A percentile compares a stretch with the other conserved stretches of the same genome.
Conservation (phyloP, 2,797 vertebrate species). For the Orestias chungarensis region DNA sequence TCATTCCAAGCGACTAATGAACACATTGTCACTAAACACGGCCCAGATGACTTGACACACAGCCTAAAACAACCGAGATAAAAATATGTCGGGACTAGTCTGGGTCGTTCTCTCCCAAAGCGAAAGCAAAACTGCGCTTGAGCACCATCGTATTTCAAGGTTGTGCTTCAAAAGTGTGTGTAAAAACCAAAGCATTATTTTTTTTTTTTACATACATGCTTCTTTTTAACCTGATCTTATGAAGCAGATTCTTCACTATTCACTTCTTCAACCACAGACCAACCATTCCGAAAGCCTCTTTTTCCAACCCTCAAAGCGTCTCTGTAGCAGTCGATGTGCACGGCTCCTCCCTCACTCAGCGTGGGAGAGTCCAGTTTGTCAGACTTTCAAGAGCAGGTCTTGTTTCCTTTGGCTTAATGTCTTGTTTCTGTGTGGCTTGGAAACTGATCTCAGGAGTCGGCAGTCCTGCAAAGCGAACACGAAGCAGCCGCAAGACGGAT, state of each 20-base stretch:
- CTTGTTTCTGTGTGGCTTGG: constrained; percentile 35
- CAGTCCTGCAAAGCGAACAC: constrained; percentile 28
- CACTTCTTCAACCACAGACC: not conserved
- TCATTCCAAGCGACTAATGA: constrained; percentile 23
- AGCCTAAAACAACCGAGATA: constrained; percentile 39
- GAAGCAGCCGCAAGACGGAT: constrained; percentile 34
- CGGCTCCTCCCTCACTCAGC: not conserved
- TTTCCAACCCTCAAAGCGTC: not conserved
- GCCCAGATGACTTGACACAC: constrained; percentile 6
- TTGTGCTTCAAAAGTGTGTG: constrained; percentile 24
- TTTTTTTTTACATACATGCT: not conserved
- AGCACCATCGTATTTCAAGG: constrained; percentile 39
- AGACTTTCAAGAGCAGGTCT: not conserved
- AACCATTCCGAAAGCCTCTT: not conserved
- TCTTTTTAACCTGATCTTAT: constrained; percentile 9
- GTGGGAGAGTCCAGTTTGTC: constrained; percentile 2
- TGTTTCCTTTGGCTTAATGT: constrained; percentile 16
- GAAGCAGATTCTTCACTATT: not conserved
- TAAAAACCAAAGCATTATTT: constrained; percentile 10
- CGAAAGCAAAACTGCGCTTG: constrained; percentile 62
- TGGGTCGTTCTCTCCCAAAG: constrained; percentile 36
- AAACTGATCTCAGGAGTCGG: constrained; percentile 29
- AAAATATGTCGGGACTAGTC: constrained; percentile 33
- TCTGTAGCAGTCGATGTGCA: not conserved
- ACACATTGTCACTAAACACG: not conserved